Percentiles rank a stretch among this genome's conserved stretches.
phyloP scores from a whole-genome alignment of 2,888 invertebrate genomes.

The Trilocha varians region DNA sequence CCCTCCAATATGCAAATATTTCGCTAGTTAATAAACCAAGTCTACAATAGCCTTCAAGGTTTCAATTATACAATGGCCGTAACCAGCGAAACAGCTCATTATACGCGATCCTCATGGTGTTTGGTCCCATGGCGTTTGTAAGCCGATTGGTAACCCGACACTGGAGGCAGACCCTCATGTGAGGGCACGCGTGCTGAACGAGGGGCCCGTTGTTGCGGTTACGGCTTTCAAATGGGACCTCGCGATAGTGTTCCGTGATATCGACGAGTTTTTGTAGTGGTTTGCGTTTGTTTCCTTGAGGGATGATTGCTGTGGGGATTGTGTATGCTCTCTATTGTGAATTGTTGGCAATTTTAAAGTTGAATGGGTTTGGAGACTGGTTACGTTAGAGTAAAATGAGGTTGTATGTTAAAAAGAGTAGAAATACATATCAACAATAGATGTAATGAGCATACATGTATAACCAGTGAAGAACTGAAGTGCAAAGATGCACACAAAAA shows the following conservation, averaged over 20 bases:
- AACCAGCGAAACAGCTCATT: conserved; percentile 43
- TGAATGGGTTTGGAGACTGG: no score
- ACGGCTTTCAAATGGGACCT: conserved; percentile 2
- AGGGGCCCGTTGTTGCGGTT: conserved; percentile 18
- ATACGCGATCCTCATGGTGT: conserved; percentile 46
- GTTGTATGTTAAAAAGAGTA: no score
- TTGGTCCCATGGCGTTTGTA: conserved; percentile 52
- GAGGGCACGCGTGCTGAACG: conserved; percentile 26
- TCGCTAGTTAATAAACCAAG: neutral
- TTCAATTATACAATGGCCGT: conserved; percentile 21
- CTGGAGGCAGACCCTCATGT: conserved; percentile 45
- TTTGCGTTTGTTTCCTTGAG: neutral
- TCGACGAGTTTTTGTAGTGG: neutral
- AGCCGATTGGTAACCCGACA: conserved; percentile 65
- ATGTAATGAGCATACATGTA: no score
- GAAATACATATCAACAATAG: no score
- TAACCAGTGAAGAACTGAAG: no score
- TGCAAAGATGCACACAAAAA: no score
- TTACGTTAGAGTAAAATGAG: no score
- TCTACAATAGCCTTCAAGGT: conserved; percentile 8
- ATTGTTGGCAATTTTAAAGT: no score
- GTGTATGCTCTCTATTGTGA: no score
- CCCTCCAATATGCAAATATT: neutral
- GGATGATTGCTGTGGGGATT: no score
- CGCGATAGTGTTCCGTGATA: neutral